Conservation (phyloP, 2,797 vertebrate genomes). For the Liasis olivaceus region DNA sequence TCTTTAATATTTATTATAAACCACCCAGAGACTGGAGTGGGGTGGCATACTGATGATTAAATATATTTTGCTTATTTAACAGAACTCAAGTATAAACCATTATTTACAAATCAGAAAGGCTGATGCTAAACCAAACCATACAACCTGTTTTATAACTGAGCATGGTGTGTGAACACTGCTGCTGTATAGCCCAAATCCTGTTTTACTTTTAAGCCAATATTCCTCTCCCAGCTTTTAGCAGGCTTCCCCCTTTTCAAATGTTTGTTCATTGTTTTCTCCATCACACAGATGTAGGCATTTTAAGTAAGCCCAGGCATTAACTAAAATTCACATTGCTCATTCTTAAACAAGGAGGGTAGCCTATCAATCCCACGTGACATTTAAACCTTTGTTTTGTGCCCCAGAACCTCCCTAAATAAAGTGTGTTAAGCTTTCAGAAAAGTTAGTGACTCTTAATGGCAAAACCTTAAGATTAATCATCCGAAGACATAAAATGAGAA, state of each 20-base stretch:
- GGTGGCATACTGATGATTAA: not conserved
- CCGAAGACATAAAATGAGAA: not conserved
- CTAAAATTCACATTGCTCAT: not conserved
- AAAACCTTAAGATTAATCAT: not conserved
- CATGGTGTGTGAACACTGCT: not conserved
- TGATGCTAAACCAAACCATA: not conserved
- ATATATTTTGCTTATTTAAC: not conserved
- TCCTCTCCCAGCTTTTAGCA: not conserved
- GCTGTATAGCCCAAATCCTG: not conserved
- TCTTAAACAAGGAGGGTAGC: not conserved
- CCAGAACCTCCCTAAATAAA: not conserved
- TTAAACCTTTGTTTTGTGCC: not conserved
- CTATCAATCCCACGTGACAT: not conserved
- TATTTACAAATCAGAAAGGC: not conserved
- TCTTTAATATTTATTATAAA: not conserved
- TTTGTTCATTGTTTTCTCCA: not conserved
- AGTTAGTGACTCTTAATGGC: not conserved
- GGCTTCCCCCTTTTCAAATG: not conserved
- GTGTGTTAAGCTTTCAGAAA: not conserved
- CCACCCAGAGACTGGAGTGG: not conserved
- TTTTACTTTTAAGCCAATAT: not conserved
- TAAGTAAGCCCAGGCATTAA: not conserved
- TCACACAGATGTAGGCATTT: not conserved
- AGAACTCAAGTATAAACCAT: not conserved
- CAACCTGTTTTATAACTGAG: not conserved